phyloP scores from a whole-genome alignment of 2,797 vertebrate species.

The Margarornis squamiger region DNA sequence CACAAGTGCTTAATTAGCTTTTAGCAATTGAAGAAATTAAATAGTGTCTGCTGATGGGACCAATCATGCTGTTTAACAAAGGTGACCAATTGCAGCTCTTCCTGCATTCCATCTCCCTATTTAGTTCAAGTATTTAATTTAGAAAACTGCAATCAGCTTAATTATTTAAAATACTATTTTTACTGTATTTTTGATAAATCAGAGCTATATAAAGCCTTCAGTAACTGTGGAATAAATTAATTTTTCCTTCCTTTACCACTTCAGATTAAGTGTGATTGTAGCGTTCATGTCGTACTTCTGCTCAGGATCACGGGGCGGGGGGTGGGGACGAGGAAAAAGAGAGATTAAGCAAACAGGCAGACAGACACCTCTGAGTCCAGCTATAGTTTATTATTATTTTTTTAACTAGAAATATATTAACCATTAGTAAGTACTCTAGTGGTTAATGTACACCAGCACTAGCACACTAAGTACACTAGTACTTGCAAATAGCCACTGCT shows the following conservation, averaged over 20 bases:
- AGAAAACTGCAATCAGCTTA: background rate
- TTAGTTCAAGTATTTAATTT: slow-evolving; percentile 1
- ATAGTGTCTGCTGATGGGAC: background rate
- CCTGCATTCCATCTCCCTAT: background rate
- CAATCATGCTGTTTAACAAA: background rate
- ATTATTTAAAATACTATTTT: background rate
- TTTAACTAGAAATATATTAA: slow-evolving; percentile 9
- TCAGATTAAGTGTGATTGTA: background rate
- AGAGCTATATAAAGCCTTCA: background rate
- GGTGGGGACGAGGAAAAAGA: too few relatives aligned
- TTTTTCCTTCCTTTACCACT: background rate
- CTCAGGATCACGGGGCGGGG: background rate
- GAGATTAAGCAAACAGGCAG: background rate
- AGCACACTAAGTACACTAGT: background rate
- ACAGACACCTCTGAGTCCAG: background rate
- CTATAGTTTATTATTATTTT: background rate
- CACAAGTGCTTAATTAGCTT: background rate
- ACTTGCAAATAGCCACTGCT: background rate
- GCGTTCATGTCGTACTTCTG: background rate
- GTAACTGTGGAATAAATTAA: background rate
- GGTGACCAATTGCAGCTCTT: background rate
- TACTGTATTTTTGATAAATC: background rate
- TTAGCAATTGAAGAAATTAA: background rate
- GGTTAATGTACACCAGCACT: slow-evolving; percentile 14
- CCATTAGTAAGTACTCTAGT: background rate